Evolutionary conservation across 2,888 invertebrate genomes (phyloP).

Genomic region (Netelia fuscicornis): DNA sequence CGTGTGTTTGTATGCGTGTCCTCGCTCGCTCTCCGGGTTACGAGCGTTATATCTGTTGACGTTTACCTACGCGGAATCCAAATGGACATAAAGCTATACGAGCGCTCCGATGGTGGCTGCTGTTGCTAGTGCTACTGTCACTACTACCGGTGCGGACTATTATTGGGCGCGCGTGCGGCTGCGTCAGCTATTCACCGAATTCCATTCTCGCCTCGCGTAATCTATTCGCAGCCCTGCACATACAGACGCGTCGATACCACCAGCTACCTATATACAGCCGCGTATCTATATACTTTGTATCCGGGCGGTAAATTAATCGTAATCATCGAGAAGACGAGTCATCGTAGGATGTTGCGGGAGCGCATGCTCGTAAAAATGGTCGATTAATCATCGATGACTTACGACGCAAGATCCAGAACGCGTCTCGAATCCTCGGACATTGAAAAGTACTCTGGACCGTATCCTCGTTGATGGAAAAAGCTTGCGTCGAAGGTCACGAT

Average conservation of each 20-base stretch:
- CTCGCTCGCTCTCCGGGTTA: slow-evolving; percentile 5
- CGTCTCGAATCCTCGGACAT: slow-evolving; percentile 74
- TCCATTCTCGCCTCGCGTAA: slow-evolving; percentile 30
- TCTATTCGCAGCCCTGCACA: not conserved
- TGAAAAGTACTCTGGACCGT: not conserved
- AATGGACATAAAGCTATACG: slow-evolving; percentile 32
- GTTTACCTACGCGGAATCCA: slow-evolving; percentile 26
- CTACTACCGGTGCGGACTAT: not conserved
- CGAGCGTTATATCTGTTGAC: not conserved
- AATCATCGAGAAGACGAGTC: slow-evolving; percentile 10
- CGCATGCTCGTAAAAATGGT: not conserved
- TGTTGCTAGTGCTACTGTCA: no score
- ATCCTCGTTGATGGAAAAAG: not conserved
- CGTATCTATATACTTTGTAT: not conserved
- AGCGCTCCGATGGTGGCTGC: not conserved
- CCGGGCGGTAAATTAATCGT: slow-evolving; percentile 22
- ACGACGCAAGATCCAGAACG: slow-evolving; percentile 38
- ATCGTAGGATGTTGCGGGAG: not conserved
- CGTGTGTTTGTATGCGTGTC: slow-evolving; percentile 5
- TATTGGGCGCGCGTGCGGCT: slow-evolving; percentile 12
- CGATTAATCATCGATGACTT: slow-evolving; percentile 5
- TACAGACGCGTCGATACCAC: slow-evolving; percentile 31
- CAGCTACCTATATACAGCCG: not conserved
- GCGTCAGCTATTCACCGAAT: slow-evolving; percentile 40
- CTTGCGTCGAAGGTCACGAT: no score